These are phyloP conservation scores for Holotrichia oblita DNA, from an alignment of 1,140 invertebrate genomes.

Conservation along the genomic window DNA sequence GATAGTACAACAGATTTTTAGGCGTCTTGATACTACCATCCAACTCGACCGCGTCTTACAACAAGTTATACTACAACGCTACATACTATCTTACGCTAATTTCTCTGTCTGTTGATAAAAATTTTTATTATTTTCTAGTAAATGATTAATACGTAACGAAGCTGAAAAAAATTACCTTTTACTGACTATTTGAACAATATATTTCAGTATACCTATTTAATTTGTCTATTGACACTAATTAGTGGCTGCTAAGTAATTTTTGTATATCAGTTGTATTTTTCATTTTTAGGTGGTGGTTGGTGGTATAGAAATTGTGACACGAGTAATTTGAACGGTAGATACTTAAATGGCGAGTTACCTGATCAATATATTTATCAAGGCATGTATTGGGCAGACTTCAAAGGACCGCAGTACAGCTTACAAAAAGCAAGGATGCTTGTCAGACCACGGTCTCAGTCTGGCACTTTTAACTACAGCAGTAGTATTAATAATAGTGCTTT, in stretches of 20 bases:
- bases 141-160: not conserved
- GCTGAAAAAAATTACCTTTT: not conserved
- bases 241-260: not conserved
- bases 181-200: not conserved
- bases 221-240: not conserved
- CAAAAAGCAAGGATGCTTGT: constrained; percentile 68
- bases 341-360: constrained; percentile 65
- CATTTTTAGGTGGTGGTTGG: constrained; percentile 69
- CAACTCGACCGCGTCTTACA: too few relatives aligned
- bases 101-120: not conserved
- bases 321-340: constrained; percentile 69
- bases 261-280: not conserved
- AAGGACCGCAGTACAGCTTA: constrained; percentile 66
- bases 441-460: constrained; percentile 47
- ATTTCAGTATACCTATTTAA: too few relatives aligned
- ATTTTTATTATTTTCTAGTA: not conserved
- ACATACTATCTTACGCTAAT: not conserved
- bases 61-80: too few relatives aligned
- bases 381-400: constrained; percentile 71
- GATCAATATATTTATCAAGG: constrained; percentile 65
- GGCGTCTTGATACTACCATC: too few relatives aligned
- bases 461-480: too few relatives aligned
- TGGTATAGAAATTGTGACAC: constrained; percentile 72
- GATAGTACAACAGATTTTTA: too few relatives aligned
- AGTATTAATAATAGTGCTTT: too few relatives aligned